Evolutionary conservation across 2,113 vertebrate genomes (phyloP).

Genomic region (Rhynchomys soricoides): DNA sequence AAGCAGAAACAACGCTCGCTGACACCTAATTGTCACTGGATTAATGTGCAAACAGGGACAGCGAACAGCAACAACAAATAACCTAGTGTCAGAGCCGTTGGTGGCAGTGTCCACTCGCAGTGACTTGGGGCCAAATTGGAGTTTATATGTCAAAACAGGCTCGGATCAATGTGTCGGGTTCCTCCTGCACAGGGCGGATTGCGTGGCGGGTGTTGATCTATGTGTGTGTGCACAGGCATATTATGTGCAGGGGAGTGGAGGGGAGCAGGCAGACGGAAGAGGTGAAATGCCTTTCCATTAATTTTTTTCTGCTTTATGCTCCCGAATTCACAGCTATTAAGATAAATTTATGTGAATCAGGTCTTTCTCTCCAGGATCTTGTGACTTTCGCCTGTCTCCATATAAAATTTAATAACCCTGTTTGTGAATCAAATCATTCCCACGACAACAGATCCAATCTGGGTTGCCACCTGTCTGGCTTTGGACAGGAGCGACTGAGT

Average conservation of each 20-base stretch:
- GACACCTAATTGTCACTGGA: conserved; percentile 99
- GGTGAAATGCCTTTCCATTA: conserved; percentile 84
- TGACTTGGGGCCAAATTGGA: conserved; percentile 88
- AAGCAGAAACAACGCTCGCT: conserved; percentile 91
- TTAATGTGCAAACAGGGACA: conserved; percentile 96
- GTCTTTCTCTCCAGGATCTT: conserved; percentile 86
- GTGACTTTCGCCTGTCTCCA: conserved; percentile 85
- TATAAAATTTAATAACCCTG: conserved; percentile 91
- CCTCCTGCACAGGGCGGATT: conserved; percentile 42
- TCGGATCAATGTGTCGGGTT: conserved; percentile 82
- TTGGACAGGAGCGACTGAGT: conserved; percentile 77
- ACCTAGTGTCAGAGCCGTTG: conserved; percentile 88
- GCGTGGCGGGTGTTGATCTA: conserved; percentile 60
- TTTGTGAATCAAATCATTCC: conserved; percentile 89
- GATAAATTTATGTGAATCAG: conserved; percentile 86
- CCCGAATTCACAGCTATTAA: conserved; percentile 83
- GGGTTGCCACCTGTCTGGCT: conserved; percentile 87
- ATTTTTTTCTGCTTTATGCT: conserved; percentile 83
- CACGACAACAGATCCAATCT: conserved; percentile 88
- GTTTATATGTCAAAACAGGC: conserved; percentile 86
- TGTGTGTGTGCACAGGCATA: conserved; percentile 34
- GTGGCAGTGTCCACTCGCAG: conserved; percentile 90
- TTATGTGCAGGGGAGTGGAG: conserved; percentile 40
- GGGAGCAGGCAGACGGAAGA: conserved; percentile 64
- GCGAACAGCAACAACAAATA: conserved; percentile 91